A percentile compares a stretch with the other conserved stretches of the same genome.
These are phyloP conservation scores for Lophius piscatorius DNA, from an alignment of 2,113 vertebrate species.

Conservation along the genomic window DNA sequence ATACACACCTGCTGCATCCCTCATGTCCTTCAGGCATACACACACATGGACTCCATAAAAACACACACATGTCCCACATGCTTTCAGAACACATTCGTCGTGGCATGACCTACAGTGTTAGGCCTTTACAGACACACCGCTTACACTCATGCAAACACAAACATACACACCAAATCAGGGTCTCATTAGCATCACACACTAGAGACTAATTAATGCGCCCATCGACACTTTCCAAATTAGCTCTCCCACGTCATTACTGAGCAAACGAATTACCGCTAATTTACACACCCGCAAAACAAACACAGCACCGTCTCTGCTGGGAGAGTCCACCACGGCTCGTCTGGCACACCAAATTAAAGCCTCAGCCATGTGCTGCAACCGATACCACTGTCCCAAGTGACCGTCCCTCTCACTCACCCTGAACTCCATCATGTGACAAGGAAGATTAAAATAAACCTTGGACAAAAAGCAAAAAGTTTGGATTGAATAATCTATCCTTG, in stretches of 20 bases:
- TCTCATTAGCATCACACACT: slow-evolving; percentile 81
- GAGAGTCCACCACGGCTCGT: slow-evolving; percentile 54
- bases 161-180: slow-evolving; percentile 71
- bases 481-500: too few species aligned
- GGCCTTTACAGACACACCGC: slow-evolving; percentile 57
- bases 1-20: too few species aligned
- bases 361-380: slow-evolving; percentile 37
- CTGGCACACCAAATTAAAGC: slow-evolving; percentile 62
- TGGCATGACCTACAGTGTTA: slow-evolving; percentile 53
- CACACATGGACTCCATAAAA: too few species aligned
- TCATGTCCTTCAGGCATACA: too few species aligned
- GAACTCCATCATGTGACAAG: neutral
- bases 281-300: slow-evolving; percentile 82
- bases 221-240: slow-evolving; percentile 83
- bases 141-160: slow-evolving; percentile 62
- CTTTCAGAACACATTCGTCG: slow-evolving; percentile 19
- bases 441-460: neutral
- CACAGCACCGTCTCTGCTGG: slow-evolving; percentile 74
- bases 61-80: slow-evolving; percentile 18
- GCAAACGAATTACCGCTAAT: slow-evolving; percentile 83
- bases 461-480: slow-evolving; percentile 2
- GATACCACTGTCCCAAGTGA: slow-evolving; percentile 35
- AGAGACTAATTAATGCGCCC: slow-evolving; percentile 83
- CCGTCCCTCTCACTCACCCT: neutral
- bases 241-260: slow-evolving; percentile 82